These are phyloP conservation scores for Acleris emargana DNA, from an alignment of 2,888 invertebrate genomes.

Conservation along the genomic window DNA sequence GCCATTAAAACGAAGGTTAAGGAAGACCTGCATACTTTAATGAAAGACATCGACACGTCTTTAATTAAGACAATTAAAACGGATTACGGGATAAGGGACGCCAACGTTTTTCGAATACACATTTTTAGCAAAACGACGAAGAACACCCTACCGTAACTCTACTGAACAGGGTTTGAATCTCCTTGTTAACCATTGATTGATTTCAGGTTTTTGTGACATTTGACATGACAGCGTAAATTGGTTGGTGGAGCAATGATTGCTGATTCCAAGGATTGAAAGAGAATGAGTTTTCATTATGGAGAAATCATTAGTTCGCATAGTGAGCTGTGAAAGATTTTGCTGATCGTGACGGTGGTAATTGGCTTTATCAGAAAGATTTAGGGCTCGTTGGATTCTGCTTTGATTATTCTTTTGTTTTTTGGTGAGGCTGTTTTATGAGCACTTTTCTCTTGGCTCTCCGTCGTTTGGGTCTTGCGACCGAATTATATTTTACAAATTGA, in stretches of 20 bases:
- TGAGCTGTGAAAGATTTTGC: conserved; percentile 7
- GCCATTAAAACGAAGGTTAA: conserved; percentile 1
- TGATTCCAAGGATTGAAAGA: conserved; percentile 26
- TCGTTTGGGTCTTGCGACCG: too few species aligned
- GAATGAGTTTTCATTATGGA: conserved; percentile 32
- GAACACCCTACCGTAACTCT: conserved; percentile 8
- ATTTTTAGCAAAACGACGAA: conserved; percentile 4
- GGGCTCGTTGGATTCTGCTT: too few species aligned
- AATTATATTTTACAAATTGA: too few species aligned
- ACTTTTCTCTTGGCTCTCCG: too few species aligned
- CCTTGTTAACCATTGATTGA: conserved; percentile 22
- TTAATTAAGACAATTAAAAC: conserved; percentile 37
- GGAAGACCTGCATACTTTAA: conserved; percentile 20
- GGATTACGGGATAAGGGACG: conserved; percentile 33
- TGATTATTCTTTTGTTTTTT: too few species aligned
- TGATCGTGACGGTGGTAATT: not conserved
- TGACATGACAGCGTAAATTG: conserved; percentile 37
- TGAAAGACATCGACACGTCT: conserved; percentile 35
- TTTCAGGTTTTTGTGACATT: conserved; percentile 35
- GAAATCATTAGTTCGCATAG: conserved; percentile 20
- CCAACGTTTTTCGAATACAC: conserved; percentile 30
- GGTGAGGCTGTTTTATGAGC: too few species aligned
- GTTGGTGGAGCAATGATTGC: conserved; percentile 31
- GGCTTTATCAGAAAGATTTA: not conserved
- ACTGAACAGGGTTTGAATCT: conserved; percentile 17